phyloP scores from a whole-genome alignment of 1,140 invertebrate species.

The Octopus bimaculoides region DNA sequence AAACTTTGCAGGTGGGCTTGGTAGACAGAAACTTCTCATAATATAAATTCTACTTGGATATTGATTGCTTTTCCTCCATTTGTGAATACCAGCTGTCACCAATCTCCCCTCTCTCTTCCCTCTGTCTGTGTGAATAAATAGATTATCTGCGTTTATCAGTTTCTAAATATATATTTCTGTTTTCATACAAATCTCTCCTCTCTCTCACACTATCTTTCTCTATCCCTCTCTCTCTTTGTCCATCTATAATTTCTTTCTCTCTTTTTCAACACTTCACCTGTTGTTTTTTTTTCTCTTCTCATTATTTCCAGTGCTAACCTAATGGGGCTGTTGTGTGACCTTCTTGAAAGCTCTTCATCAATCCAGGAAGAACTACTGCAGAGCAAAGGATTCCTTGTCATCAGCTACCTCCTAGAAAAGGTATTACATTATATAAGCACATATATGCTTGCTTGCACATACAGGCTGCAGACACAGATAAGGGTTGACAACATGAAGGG shows the following conservation, averaged over 20 bases:
- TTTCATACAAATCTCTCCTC: neutral
- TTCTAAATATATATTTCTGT: too few species aligned
- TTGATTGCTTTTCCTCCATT: too few species aligned
- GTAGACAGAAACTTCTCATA: too few species aligned
- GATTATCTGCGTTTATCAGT: too few species aligned
- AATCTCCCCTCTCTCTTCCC: too few species aligned
- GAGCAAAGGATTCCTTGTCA: conserved; percentile 95
- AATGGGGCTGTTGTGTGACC: conserved; percentile 93
- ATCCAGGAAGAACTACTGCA: conserved; percentile 99
- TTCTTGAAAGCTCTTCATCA: conserved; percentile 93
- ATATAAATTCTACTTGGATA: too few species aligned
- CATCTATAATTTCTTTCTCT: neutral
- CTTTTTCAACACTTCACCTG: neutral
- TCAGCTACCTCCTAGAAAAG: conserved; percentile 93
- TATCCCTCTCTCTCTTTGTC: neutral
- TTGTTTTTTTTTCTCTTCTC: conserved; percentile 11
- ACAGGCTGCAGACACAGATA: too few species aligned
- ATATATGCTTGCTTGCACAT: neutral
- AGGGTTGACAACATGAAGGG: too few species aligned
- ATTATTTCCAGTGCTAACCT: conserved; percentile 81
- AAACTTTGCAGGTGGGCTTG: too few species aligned
- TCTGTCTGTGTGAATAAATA: too few species aligned
- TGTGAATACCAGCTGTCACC: too few species aligned
- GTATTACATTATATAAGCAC: conserved; percentile 31
- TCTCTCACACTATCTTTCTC: neutral